Evolutionary conservation across 2,888 invertebrate species (phyloP), one percentile per base, ranked within the genome.

Genomic region (Dusona sp.): DNA sequence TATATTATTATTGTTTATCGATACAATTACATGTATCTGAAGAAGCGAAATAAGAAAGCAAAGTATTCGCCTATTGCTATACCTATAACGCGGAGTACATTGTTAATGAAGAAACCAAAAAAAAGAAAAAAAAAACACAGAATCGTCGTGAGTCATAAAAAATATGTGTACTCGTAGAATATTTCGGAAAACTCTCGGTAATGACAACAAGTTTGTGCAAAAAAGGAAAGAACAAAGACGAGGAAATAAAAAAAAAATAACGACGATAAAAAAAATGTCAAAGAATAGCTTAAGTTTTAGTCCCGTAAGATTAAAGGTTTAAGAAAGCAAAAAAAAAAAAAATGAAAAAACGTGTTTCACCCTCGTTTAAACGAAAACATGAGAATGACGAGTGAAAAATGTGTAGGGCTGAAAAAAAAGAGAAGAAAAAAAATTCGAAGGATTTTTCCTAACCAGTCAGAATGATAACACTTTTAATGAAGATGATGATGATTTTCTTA

Each of bases 1-100:
- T n/a, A n/a, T 33, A 51, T 54, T 79, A 81, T 79, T 78, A 79
- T 80, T 77, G 82, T 51, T 75, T 74, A 85, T 72, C 82, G 79
- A 79, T 75, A 72, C 9, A 36, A 86, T 67, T 82, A 78, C 83
- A 84, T 86, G 84, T 83, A 85, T 85, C 64, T 22, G 33, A 22
- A 29, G 36, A 25, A 77, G 57, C 72, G 78, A 72, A 16, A 85
- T 48, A 65, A 83, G 42, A 22, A 65, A 74, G 22, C 75, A 79
- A 72, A 68, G 77, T 88, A 90, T 88, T 89, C 89, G 90, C 90
- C 90, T 89, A 89, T 89, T 83, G 87, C 83, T 84, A 83, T n/a
- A 54, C 22, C 33, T 19, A 73, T 54, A 36, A 73, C 29, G 61
- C 61, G 74, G 61, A 42, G 42, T 64, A 29, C 64, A 48, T 25